Conservation (phyloP, 2,797 vertebrate genomes). For the Scyliorhinus canicula region DNA sequence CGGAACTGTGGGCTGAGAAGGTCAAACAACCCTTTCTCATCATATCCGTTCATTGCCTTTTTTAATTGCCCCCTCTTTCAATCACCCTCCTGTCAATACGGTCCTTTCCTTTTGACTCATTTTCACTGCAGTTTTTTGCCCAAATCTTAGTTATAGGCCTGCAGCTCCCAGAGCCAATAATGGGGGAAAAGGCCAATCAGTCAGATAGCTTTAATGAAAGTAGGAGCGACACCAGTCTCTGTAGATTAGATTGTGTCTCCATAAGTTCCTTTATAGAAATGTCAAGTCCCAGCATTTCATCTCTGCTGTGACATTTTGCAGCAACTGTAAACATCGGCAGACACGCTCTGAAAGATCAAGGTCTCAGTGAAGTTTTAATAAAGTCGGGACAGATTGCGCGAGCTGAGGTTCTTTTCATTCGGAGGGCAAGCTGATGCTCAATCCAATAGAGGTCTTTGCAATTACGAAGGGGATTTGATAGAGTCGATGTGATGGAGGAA, state of each 20-base stretch:
- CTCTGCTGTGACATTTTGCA: not conserved
- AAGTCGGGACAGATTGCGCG: not conserved
- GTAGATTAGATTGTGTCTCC: not conserved
- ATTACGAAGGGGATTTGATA: too few relatives aligned
- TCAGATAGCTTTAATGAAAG: not conserved
- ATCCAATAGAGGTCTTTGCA: not conserved
- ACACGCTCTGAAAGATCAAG: not conserved
- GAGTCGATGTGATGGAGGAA: too few relatives aligned
- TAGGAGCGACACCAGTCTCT: not conserved
- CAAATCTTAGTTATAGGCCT: not conserved
- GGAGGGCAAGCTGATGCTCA: not conserved
- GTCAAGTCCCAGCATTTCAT: not conserved
- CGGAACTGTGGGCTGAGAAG: not conserved
- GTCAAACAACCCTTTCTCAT: not conserved
- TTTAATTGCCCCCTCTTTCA: not conserved
- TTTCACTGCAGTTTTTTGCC: not conserved
- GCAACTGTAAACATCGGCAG: not conserved
- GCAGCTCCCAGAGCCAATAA: not conserved
- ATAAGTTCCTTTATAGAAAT: not conserved
- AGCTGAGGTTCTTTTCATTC: not conserved
- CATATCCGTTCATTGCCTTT: not conserved
- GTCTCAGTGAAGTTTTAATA: not conserved
- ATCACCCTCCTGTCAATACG: not conserved
- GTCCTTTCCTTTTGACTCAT: not conserved
- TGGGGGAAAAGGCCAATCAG: not conserved